Percentiles rank a stretch among this genome's conserved stretches.
phyloP scores from a whole-genome alignment of 2,113 vertebrate genomes.

The Canis aureus region DNA sequence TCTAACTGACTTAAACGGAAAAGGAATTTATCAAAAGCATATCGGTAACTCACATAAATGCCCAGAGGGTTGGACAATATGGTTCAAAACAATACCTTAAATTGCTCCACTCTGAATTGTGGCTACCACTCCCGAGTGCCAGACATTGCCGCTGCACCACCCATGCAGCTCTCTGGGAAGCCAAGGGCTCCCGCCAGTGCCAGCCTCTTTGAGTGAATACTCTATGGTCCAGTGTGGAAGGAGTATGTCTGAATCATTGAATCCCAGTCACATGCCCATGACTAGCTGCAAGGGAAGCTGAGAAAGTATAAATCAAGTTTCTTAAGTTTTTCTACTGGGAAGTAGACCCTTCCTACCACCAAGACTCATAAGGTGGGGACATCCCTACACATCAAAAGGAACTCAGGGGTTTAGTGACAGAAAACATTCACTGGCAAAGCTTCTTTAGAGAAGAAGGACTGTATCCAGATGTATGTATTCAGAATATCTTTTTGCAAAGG shows the following conservation, averaged over 20 bases:
- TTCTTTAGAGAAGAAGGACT: not conserved
- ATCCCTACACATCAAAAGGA: not conserved
- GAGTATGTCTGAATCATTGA: not conserved
- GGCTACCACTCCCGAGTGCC: not conserved
- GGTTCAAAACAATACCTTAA: not conserved
- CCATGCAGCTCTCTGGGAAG: not conserved
- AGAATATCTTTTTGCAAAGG: conserved; percentile 32
- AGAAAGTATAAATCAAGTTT: not conserved
- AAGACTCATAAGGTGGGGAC: not conserved
- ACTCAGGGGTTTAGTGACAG: not conserved
- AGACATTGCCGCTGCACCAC: not conserved
- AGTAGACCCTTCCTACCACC: not conserved
- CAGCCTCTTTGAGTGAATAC: not conserved
- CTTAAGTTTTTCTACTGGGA: not conserved
- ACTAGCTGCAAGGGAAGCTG: not conserved
- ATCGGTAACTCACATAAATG: conserved; percentile 43
- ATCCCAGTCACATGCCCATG: not conserved
- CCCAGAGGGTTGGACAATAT: not conserved
- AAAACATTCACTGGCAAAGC: not conserved
- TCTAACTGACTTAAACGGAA: conserved; percentile 54
- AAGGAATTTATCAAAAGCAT: conserved; percentile 55
- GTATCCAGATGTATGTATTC: not conserved
- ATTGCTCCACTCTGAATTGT: not conserved
- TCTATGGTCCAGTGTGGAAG: not conserved
- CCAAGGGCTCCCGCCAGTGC: rapidly evolving